Evolutionary conservation across 2,888 invertebrate species (phyloP).

Genomic region (Lomographa bimaculata): DNA sequence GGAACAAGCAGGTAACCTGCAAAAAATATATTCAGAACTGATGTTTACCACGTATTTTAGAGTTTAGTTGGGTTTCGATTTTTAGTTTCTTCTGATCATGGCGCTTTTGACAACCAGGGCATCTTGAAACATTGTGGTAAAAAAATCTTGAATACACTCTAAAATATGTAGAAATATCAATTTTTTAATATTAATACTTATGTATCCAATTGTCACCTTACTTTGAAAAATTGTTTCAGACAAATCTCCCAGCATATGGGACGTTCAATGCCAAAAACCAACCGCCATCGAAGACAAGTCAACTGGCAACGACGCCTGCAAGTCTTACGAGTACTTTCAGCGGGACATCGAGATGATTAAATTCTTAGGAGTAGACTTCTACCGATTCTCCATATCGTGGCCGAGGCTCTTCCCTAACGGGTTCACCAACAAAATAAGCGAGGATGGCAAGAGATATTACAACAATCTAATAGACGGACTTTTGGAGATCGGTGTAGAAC

Average conservation of each 20-base stretch:
- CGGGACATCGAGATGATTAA: conserved; percentile 77
- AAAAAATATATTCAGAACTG: no score
- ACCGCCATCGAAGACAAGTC: conserved; percentile 77
- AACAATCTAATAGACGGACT: conserved; percentile 85
- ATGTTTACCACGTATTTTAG: no score
- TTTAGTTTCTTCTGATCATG: no score
- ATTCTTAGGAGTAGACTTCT: conserved; percentile 73
- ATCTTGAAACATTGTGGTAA: no score
- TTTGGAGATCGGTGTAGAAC: conserved; percentile 82
- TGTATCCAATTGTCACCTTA: no score
- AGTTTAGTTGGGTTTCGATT: no score
- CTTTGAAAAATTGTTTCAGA: no score
- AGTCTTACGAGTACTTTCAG: conserved; percentile 84
- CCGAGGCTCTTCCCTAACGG: conserved; percentile 85
- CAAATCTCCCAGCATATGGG: conserved; percentile 85
- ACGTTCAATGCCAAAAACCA: conserved; percentile 75
- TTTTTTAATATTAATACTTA: no score
- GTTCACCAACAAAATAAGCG: conserved; percentile 76
- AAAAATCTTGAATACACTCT: no score
- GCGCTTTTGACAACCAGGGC: no score
- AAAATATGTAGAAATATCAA: no score
- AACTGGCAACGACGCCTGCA: conserved; percentile 84
- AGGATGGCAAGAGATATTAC: conserved; percentile 85
- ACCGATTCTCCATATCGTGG: conserved; percentile 86
- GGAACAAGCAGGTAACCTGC: no score